phyloP scores from a whole-genome alignment of 2,113 vertebrate genomes.

The Panurus biarmicus region DNA sequence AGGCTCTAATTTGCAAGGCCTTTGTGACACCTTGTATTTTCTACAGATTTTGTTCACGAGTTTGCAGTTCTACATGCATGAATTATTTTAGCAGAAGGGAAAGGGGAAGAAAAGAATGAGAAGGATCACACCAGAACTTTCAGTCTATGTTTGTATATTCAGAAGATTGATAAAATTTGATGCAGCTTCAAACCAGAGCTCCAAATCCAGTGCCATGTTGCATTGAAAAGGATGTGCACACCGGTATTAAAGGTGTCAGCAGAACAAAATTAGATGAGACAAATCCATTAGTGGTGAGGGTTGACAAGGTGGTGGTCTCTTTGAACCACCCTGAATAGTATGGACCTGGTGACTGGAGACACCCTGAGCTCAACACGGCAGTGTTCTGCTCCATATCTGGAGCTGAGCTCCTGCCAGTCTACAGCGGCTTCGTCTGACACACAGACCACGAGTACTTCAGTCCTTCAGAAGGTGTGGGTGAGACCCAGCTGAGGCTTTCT shows the following conservation, averaged over 20 bases:
- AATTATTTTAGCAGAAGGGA: neutral
- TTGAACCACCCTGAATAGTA: neutral
- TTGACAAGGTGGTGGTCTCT: neutral
- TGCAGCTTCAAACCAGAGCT: neutral
- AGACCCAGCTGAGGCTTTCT: neutral
- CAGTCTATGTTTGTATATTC: neutral
- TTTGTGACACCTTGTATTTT: neutral
- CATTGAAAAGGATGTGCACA: neutral
- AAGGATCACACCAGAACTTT: neutral
- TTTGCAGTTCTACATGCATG: neutral
- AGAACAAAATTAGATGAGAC: neutral
- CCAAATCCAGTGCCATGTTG: neutral
- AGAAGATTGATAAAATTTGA: neutral
- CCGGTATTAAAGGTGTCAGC: neutral
- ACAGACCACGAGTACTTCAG: neutral
- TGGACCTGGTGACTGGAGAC: neutral
- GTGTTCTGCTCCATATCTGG: neutral
- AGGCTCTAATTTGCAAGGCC: neutral
- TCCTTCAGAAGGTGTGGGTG: neutral
- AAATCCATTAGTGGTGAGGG: neutral
- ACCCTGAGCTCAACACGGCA: neutral
- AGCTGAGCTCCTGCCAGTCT: neutral
- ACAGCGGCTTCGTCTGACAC: neutral
- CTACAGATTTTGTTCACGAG: neutral
- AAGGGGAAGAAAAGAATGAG: neutral